Conservation (phyloP, 1,140 invertebrate genomes). For the Leucophenga varia region DNA sequence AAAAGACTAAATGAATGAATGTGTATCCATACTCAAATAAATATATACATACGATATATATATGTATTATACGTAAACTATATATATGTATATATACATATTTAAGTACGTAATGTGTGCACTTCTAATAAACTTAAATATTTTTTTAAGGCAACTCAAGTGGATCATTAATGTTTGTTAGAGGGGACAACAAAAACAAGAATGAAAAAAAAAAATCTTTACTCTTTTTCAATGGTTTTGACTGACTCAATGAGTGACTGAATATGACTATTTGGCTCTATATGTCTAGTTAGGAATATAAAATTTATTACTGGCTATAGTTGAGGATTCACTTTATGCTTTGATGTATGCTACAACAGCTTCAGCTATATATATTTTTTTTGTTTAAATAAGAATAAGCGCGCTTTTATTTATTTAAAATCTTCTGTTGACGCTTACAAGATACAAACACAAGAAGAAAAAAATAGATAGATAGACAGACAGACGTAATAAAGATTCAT, state of each 20-base stretch:
- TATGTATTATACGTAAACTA: too few species aligned
- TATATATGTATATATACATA: conserved; percentile 14
- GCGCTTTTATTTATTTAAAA: too few species aligned
- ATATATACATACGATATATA: conserved; percentile 6
- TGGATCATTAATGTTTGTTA: conserved; percentile 12
- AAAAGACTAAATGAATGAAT: not conserved
- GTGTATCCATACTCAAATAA: not conserved
- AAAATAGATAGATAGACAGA: conserved; percentile 21
- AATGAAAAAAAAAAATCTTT: too few species aligned
- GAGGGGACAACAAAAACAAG: conserved; percentile 18
- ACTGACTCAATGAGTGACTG: too few species aligned
- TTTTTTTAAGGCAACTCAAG: conserved; percentile 32
- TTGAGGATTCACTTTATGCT: too few species aligned
- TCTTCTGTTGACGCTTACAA: not conserved
- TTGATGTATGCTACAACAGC: too few species aligned
- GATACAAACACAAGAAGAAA: not conserved
- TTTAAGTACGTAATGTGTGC: conserved; percentile 30
- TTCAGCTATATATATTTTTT: too few species aligned
- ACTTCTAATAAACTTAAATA: conserved; percentile 52
- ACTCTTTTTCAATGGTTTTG: too few species aligned
- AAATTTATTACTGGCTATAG: too few species aligned
- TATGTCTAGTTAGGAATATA: too few species aligned
- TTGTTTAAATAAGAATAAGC: too few species aligned
- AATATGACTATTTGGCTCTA: conserved; percentile 7
- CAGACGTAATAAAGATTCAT: too few species aligned